Percentiles rank a stretch among this genome's conserved stretches.
Evolutionary conservation across 2,113 vertebrate genomes (phyloP).

Genomic region (Spilogale gracilis): DNA sequence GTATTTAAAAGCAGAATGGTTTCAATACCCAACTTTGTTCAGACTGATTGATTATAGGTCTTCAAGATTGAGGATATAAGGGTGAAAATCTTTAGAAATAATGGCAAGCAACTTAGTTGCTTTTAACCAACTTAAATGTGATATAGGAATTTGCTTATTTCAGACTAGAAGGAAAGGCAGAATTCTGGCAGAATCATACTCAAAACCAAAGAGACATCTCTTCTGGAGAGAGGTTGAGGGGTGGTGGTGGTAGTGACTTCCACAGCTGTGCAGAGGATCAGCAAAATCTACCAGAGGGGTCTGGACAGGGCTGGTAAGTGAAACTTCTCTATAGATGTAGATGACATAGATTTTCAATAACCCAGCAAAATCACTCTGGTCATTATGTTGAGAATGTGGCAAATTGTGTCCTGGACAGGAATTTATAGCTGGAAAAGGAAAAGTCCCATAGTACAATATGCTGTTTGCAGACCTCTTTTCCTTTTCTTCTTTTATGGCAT

Average conservation of each 20-base stretch:
- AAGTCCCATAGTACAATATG: neutral
- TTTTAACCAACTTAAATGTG: neutral
- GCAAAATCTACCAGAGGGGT: neutral
- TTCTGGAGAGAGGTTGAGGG: neutral
- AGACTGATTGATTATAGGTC: neutral
- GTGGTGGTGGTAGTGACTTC: neutral
- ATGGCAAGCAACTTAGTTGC: neutral
- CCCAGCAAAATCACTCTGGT: neutral
- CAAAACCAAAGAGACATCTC: neutral
- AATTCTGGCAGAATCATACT: neutral
- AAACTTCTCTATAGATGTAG: neutral
- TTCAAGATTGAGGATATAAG: neutral
- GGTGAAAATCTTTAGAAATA: conserved; percentile 38
- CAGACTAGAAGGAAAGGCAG: neutral
- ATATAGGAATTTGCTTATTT: neutral
- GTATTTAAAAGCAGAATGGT: neutral
- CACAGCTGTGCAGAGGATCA: neutral
- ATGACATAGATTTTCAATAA: neutral
- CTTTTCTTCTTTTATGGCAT: neutral
- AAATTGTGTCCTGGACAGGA: neutral
- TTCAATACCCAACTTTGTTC: neutral
- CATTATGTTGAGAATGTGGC: neutral
- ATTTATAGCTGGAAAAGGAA: neutral
- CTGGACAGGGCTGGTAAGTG: neutral
- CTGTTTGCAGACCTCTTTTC: neutral